A percentile compares a stretch with the other conserved stretches of the same genome.
Conservation (phyloP, 2,888 invertebrate genomes). For the Coelogynopora nodosa region DNA sequence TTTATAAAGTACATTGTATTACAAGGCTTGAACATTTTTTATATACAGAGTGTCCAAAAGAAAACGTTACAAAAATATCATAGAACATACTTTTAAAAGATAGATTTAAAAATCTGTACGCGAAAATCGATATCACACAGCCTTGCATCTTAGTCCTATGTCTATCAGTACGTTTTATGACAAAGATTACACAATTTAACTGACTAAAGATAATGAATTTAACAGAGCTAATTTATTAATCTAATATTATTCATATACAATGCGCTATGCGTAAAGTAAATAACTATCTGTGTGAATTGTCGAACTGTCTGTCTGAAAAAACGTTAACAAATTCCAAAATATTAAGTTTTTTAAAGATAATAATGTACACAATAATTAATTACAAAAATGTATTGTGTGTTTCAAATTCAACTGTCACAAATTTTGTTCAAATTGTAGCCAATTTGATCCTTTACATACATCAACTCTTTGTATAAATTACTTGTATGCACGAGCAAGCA, state of each 20-base stretch:
- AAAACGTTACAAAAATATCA: not conserved
- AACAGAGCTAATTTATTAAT: not conserved
- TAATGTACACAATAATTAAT: not conserved
- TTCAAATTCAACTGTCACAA: not conserved
- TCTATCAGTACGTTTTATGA: no score
- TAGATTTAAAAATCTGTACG: not conserved
- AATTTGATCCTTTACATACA: not conserved
- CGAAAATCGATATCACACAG: not conserved
- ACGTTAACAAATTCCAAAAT: not conserved
- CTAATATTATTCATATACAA: not conserved
- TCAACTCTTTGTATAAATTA: not conserved
- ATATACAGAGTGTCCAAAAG: not conserved
- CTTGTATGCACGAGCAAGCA: not conserved
- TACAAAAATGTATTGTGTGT: not conserved
- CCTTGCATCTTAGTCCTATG: not conserved
- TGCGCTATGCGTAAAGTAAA: not conserved
- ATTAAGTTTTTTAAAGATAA: not conserved
- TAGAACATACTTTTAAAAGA: not conserved
- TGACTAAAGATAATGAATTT: not conserved
- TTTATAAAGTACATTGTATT: no score
- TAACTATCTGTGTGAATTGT: not conserved
- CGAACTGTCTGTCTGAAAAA: no score
- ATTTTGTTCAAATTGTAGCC: not conserved
- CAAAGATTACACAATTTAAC: not conserved
- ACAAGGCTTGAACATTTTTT: no score